These are phyloP conservation scores for Brienomyrus brachyistius DNA, from an alignment of 2,113 vertebrate species.

Conservation along the genomic window DNA sequence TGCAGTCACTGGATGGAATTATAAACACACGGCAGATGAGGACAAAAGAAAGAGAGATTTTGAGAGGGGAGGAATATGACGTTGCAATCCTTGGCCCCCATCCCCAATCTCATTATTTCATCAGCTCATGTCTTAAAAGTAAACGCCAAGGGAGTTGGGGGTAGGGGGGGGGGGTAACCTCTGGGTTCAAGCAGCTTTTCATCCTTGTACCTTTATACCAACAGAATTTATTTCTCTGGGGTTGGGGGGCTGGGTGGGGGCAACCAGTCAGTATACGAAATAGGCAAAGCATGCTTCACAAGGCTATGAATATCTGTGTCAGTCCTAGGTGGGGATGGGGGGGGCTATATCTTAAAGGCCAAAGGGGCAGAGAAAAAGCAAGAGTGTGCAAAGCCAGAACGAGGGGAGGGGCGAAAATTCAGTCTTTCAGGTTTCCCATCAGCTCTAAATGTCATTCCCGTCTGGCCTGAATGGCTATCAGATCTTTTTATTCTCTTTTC, in stretches of 20 bases:
- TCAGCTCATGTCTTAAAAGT: neutral
- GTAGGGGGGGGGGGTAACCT: neutral
- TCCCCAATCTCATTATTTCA: conserved; percentile 3
- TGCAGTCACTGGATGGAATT: neutral
- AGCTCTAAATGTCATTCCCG: conserved; percentile 23
- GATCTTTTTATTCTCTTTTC: conserved; percentile 14
- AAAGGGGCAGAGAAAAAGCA: neutral
- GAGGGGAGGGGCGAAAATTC: neutral
- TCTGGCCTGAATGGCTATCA: neutral
- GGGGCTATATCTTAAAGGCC: neutral
- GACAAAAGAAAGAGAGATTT: conserved; percentile 9
- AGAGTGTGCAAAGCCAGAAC: neutral
- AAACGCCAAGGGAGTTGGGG: neutral
- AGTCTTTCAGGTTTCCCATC: conserved; percentile 18
- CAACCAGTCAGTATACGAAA: neutral
- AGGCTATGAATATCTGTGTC: conserved; percentile 10
- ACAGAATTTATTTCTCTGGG: conserved; percentile 8
- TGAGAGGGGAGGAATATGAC: neutral
- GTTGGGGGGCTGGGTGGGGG: neutral
- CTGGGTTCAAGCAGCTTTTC: neutral
- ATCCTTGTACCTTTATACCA: conserved; percentile 12
- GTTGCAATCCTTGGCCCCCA: neutral
- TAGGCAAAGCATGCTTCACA: neutral
- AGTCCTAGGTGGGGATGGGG: neutral
- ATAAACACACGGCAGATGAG: neutral